Conservation (phyloP, 2,113 vertebrate species). For the Lynx canadensis region DNA sequence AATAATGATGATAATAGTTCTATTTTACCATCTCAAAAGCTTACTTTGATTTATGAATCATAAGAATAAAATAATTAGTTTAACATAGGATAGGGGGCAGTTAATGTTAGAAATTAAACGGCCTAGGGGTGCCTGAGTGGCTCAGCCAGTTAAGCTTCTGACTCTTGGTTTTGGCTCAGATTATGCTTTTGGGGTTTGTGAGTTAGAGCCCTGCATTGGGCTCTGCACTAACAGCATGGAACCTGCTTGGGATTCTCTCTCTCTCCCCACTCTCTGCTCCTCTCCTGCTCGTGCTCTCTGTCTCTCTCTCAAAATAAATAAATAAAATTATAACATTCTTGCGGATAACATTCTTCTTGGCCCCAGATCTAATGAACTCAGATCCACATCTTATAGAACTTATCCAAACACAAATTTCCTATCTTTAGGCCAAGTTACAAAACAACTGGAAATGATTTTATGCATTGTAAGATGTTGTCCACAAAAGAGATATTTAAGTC, state of each 20-base stretch:
- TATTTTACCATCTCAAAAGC: background rate
- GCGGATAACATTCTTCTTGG: background rate
- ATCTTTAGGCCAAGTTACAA: background rate
- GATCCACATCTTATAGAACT: background rate
- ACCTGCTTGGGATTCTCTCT: too few relatives aligned
- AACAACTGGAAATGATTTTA: background rate
- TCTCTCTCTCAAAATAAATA: too few relatives aligned
- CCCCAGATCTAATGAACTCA: background rate
- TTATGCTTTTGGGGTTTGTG: too few relatives aligned
- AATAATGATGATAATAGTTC: background rate
- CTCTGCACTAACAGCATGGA: too few relatives aligned
- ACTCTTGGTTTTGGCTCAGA: too few relatives aligned
- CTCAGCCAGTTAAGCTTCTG: too few relatives aligned
- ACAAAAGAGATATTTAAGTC: background rate
- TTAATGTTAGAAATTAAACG: background rate
- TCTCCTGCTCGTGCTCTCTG: too few relatives aligned
- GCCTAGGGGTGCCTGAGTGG: background rate
- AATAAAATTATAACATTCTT: background rate
- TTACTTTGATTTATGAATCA: conserved; percentile 2
- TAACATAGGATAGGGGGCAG: background rate
- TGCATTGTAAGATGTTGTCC: background rate
- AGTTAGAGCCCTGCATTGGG: too few relatives aligned
- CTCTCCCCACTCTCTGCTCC: too few relatives aligned
- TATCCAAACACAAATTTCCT: background rate
- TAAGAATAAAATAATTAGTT: background rate